Evolutionary conservation across 2,888 invertebrate genomes (phyloP).

Genomic region (Zootermopsis nevadensis): DNA sequence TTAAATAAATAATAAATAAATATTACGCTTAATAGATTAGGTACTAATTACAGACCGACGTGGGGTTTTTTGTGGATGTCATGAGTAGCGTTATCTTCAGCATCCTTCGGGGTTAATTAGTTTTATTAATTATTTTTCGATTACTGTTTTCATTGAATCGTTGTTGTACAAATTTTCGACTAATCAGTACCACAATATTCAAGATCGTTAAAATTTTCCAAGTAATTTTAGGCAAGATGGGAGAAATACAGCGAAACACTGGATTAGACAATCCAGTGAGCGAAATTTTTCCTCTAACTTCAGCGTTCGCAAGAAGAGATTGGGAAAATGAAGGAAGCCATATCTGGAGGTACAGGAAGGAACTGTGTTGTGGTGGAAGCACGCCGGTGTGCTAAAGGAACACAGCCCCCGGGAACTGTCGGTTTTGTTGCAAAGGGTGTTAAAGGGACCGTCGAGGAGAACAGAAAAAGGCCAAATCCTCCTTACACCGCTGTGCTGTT

Average conservation of each 20-base stretch:
- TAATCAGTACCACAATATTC: too few species aligned
- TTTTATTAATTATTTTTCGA: too few species aligned
- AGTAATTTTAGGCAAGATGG: not conserved
- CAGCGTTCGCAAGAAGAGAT: constrained; percentile 23
- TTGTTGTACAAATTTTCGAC: too few species aligned
- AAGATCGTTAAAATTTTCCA: not conserved
- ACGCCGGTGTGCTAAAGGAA: constrained; percentile 28
- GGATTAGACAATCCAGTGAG: constrained; percentile 25
- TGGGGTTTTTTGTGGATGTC: too few species aligned
- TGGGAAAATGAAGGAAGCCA: constrained; percentile 37
- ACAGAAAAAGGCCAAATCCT: not conserved
- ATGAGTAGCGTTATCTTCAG: too few species aligned
- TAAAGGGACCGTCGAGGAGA: not conserved
- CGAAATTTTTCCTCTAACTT: constrained; percentile 15
- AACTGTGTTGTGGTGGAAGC: constrained; percentile 39
- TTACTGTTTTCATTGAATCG: too few species aligned
- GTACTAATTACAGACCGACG: too few species aligned
- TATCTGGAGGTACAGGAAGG: constrained; percentile 42
- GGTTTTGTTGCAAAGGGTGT: not conserved
- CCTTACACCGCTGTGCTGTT: not conserved
- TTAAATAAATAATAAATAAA: too few species aligned
- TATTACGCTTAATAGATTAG: too few species aligned
- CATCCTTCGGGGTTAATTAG: too few species aligned
- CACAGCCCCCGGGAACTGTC: constrained; percentile 13
- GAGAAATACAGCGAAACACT: too few species aligned